Conservation (phyloP, 2,888 invertebrate species). For the Dione juno region DNA sequence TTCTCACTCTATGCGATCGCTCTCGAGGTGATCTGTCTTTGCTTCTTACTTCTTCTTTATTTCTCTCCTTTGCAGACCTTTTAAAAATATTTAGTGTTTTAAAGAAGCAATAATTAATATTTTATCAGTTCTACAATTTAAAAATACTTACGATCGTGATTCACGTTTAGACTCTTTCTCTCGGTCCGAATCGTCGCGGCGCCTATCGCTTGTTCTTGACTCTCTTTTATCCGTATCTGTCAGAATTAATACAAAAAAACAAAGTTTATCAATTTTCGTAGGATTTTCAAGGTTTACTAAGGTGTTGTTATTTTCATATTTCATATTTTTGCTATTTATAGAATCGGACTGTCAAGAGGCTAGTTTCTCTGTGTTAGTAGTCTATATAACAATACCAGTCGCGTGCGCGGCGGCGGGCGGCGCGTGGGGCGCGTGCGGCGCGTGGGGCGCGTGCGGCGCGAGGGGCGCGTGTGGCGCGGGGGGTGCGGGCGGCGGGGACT, state of each 20-base stretch:
- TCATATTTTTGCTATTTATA: no score
- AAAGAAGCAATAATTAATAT: neutral
- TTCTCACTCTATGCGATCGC: conserved; percentile 71
- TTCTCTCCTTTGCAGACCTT: conserved; percentile 83
- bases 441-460: conserved; percentile 40
- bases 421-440: conserved; percentile 31
- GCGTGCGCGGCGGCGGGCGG: neutral
- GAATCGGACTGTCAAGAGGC: no score
- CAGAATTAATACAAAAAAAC: neutral
- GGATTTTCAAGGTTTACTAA: no score
- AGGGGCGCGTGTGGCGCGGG: conserved; percentile 38
- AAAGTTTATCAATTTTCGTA: no score
- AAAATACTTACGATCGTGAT: conserved; percentile 64
- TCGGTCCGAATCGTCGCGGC: conserved; percentile 72
- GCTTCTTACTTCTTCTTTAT: conserved; percentile 84
- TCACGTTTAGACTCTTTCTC: conserved; percentile 77
- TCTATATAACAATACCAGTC: neutral
- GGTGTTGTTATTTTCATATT: no score
- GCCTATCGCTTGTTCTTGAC: conserved; percentile 64
- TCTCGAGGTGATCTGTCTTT: conserved; percentile 83
- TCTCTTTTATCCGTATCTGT: conserved; percentile 72
- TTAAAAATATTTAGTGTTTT: conserved; percentile 21
- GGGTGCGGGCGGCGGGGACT: conserved; percentile 40
- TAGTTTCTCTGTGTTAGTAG: no score
- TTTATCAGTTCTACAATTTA: neutral